A percentile compares a stretch with the other conserved stretches of the same genome.
Conservation (phyloP, 2,113 vertebrate species). For the Athene cunicularia region DNA sequence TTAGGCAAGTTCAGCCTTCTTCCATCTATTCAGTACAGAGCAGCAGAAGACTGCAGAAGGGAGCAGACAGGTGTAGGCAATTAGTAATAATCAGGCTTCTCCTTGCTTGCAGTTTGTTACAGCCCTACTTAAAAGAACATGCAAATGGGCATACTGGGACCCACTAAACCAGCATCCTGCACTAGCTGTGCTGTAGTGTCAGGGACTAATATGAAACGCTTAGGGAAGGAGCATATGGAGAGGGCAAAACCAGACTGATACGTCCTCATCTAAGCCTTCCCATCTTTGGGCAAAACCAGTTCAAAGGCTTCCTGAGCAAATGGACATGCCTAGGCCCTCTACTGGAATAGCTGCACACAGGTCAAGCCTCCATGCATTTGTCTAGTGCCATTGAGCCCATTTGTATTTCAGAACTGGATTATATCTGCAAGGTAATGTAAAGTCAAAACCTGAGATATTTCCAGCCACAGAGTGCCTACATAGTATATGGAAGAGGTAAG, state of each 20-base stretch:
- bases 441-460: neutral
- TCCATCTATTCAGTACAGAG: neutral
- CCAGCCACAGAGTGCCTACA: neutral
- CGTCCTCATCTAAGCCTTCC: neutral
- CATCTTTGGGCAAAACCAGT: rapidly evolving
- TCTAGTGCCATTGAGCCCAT: neutral
- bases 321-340: rapidly evolving
- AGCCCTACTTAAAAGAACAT: neutral
- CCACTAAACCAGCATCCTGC: neutral
- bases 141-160: neutral
- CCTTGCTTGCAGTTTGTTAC: neutral
- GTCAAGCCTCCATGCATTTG: neutral
- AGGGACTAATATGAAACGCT: neutral
- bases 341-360: neutral
- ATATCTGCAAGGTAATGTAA: neutral
- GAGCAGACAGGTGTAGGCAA: neutral
- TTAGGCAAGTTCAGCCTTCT: neutral
- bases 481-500: neutral
- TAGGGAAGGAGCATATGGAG: neutral
- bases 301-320: neutral
- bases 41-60: neutral
- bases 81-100: neutral
- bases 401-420: neutral
- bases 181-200: neutral
- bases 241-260: neutral